phyloP scores from a whole-genome alignment of 2,888 invertebrate species.

The Tenthredo distinguenda region DNA sequence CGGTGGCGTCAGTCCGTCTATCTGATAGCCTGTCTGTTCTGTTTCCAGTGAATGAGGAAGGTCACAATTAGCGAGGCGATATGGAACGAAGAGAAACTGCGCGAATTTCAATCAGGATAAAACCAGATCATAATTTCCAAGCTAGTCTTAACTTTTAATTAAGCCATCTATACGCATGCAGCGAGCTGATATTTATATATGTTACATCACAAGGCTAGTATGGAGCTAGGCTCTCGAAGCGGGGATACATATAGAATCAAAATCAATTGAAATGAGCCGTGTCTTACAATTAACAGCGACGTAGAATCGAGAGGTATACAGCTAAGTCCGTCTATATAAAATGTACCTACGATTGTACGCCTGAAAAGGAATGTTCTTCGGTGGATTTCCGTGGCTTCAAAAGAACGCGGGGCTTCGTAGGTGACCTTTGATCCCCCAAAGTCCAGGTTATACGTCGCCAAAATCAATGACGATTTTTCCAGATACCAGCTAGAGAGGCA shows the following conservation, averaged over 20 bases:
- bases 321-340: background rate
- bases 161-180: background rate
- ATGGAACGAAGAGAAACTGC: background rate
- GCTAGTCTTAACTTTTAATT: slow-evolving; percentile 6
- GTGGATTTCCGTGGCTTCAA: slow-evolving; percentile 31
- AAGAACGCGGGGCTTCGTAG: slow-evolving; percentile 16
- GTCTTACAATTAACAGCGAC: background rate
- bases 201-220: background rate
- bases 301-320: background rate
- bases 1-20: slow-evolving; percentile 20
- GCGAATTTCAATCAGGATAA: slow-evolving; percentile 28
- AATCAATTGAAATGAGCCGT: background rate
- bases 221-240: background rate
- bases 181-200: background rate
- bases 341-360: background rate
- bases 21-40: background rate
- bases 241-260: background rate
- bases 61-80: background rate
- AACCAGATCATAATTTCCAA: slow-evolving; percentile 7
- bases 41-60: slow-evolving; percentile 14
- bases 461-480: slow-evolving; percentile 10
- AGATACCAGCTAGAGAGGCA: background rate
- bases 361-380: background rate
- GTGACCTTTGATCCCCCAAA: slow-evolving; percentile 31
- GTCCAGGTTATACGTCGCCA: slow-evolving; percentile 9